Evolutionary conservation across 2,113 vertebrate genomes (phyloP).

Genomic region (Oreotrochilus melanogaster): DNA sequence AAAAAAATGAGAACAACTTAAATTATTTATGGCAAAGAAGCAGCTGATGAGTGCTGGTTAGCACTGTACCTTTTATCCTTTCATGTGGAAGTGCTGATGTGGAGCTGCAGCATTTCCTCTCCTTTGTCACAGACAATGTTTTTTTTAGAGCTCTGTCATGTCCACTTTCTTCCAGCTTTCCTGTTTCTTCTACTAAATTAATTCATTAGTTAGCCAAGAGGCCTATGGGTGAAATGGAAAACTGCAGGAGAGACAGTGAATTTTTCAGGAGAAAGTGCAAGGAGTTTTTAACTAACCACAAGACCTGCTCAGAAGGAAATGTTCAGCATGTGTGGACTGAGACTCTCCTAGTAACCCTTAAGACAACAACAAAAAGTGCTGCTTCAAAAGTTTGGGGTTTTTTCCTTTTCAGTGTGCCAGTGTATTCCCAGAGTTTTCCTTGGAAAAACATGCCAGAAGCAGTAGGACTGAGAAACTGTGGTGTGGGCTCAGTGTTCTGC

Average conservation of each 20-base stretch:
- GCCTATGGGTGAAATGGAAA: conserved; percentile 41
- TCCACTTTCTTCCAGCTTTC: conserved; percentile 17
- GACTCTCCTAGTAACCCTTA: background rate
- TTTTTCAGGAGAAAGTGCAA: conserved; percentile 38
- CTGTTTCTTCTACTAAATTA: conserved; percentile 26
- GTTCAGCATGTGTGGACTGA: background rate
- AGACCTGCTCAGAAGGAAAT: background rate
- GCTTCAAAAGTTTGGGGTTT: background rate
- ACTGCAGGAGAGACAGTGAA: background rate
- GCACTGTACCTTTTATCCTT: conserved; percentile 2
- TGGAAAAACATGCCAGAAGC: background rate
- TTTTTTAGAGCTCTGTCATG: conserved; percentile 3
- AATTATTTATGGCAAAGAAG: conserved; percentile 8
- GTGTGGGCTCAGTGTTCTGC: background rate
- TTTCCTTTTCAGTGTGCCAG: background rate
- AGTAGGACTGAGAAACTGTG: background rate
- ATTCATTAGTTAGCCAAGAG: conserved; percentile 31
- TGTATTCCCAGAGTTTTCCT: background rate
- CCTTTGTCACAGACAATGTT: background rate
- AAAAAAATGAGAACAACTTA: background rate
- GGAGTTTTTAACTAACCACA: conserved; percentile 41
- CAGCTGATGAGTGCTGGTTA: background rate
- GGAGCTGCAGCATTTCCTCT: background rate
- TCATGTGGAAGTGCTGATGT: background rate
- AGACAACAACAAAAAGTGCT: background rate